These are phyloP conservation scores for Chionomys nivalis DNA, from an alignment of 2,113 vertebrate species.

Conservation along the genomic window DNA sequence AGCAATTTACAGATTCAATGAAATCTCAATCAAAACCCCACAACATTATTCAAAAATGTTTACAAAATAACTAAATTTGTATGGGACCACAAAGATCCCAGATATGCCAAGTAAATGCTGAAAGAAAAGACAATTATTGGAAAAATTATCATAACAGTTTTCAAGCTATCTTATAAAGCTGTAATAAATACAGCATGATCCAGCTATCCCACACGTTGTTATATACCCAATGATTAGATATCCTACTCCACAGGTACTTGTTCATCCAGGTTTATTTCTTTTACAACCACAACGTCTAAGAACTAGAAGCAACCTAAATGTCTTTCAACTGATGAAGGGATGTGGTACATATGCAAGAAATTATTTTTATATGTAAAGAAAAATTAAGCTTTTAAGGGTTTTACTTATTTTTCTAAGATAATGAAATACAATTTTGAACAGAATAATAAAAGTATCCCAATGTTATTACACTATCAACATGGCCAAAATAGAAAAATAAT, in stretches of 20 bases:
- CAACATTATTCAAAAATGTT: not conserved
- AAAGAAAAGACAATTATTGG: not conserved
- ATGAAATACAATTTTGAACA: slow-evolving; percentile 47
- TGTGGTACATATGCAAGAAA: no score
- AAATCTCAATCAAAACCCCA: not conserved
- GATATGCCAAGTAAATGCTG: not conserved
- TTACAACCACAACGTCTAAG: not conserved
- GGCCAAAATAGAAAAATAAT: not conserved
- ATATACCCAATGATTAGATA: not conserved
- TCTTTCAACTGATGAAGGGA: not conserved
- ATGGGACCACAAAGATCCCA: not conserved
- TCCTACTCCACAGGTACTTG: not conserved
- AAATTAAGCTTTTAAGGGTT: not conserved
- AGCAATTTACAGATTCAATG: not conserved
- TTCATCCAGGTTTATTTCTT: not conserved
- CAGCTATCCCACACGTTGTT: not conserved
- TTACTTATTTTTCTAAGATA: slow-evolving; percentile 48
- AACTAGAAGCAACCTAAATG: not conserved
- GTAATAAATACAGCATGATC: not conserved
- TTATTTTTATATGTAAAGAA: not conserved
- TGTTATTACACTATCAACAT: slow-evolving; percentile 32
- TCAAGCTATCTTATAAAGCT: not conserved
- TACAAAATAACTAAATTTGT: not conserved
- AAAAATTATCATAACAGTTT: not conserved
- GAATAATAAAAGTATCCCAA: slow-evolving; percentile 20